Percentiles rank a stretch among this genome's conserved stretches.
These are phyloP conservation scores for Timandra comae DNA, from an alignment of 2,888 invertebrate genomes.

Conservation along the genomic window DNA sequence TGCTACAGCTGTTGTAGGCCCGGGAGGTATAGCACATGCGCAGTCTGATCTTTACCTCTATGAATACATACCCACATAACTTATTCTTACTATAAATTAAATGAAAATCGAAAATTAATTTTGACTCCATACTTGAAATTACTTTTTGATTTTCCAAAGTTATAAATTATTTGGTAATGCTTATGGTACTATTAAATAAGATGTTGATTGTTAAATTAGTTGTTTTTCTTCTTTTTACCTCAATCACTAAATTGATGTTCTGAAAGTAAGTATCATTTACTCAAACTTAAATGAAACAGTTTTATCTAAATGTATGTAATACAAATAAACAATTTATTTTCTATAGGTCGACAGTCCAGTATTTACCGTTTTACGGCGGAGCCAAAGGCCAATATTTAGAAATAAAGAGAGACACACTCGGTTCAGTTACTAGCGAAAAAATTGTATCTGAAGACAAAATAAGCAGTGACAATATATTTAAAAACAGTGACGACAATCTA, in stretches of 20 bases:
- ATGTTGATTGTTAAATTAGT: no score
- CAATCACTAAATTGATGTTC: no score
- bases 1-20: conserved; percentile 84
- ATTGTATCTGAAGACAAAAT: conserved; percentile 64
- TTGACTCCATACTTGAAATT: conserved; percentile 59
- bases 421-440: conserved; percentile 66
- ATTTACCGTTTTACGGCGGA: conserved; percentile 83
- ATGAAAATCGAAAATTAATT: conserved; percentile 43
- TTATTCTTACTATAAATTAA: conserved; percentile 10
- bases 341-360: conserved; percentile 49
- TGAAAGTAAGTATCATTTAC: no score
- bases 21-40: conserved; percentile 85
- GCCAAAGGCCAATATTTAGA: conserved; percentile 82
- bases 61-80: conserved; percentile 41
- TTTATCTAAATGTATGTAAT: no score
- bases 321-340: conserved; percentile 10
- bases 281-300: no score
- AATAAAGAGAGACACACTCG: conserved; percentile 73
- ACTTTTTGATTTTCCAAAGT: conserved; percentile 38
- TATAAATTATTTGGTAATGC: neutral
- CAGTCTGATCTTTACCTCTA: conserved; percentile 82
- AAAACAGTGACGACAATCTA: conserved; percentile 57
- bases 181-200: neutral
- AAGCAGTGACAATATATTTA: conserved; percentile 54
- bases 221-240: no score